Base-by-base conservation (phyloP, 2,113 vertebrate genomes). In the Myrmecophaga tridactyla region DNA sequence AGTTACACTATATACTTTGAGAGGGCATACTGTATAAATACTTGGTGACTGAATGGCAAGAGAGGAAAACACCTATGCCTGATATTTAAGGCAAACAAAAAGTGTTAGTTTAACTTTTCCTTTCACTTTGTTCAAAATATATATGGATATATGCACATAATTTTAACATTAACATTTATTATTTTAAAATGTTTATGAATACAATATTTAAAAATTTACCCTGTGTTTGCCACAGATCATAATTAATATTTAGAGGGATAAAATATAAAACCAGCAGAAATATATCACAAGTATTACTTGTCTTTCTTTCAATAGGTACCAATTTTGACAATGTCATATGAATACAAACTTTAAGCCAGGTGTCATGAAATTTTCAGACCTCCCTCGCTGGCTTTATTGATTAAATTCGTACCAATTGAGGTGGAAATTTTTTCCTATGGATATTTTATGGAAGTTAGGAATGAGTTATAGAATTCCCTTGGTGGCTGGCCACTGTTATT, bases 381-480 rank as follows among this genome's bases (percentile, higher is more conserved):
- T 56, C 7, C 11, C 43, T 56, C 12, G 51, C 29, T 51, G 39
- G 46, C 34, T 76, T 17, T 29, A 76, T 76, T 34, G 29, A 93
- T 89, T 46, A 63, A 75, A 80, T 11, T 60, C 34, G 78, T 3
- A n/a, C 12, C n/a, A 85, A 63, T 29, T 80, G 5, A 77, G 77
- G 1, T 73, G 20, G 17, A 80, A 56, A 13, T 8, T 8, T 36
- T 46, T 63, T 36, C 1, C 25, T 11, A 18, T 83, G 13, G 56
- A n/a, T 77, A 43, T 78, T 89, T 53, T 90, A 11, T 90, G 41
- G 23, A 34, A 82, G 89, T 94, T 95, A 53, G 21, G 2, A 94
- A 86, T 82, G 70, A 77, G 2, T 13, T 69, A 36, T 4, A 78
- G 27, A 83, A 86, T 43, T 78, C 23, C 6, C 4, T 89, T 63